Base-by-base conservation (phyloP, 2,888 invertebrate genomes). In the Lasioglossum villosulum region DNA sequence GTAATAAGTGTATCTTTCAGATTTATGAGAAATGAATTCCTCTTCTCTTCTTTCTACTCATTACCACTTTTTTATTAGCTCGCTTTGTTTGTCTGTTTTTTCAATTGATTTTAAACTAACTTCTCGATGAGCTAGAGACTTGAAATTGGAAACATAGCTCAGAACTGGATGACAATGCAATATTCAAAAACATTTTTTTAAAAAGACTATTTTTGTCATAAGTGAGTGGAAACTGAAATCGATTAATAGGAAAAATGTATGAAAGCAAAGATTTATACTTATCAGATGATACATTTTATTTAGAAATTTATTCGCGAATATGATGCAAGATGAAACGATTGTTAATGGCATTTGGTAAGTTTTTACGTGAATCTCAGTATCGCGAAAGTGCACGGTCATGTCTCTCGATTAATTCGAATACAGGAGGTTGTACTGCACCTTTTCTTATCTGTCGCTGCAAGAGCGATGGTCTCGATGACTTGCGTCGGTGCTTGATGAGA, bases 401-500 rank as follows among this genome's bases (percentile, higher is more conserved):
- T 59, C 14, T 59, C 27, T 27, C 27, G 27, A 59, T 59, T 59
- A 59, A 59, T 27, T 59, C 59, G 59, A 27, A 59, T 59, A 59
- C 59, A 14, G 27, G 16, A 59, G 59, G 27, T 27, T 27, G 14
- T 30, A 2, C 27, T 27, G 59, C 59, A 27, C 59, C 27, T 27
- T 5, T 27, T 27, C 27, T 59, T 59, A 16, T 27, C 59, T 27
- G 59, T 27, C 14, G 59, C 59, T 14, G 27, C 6, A 59, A 59
- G 59, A 27, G 27, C 27, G 59, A 59, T 59, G 59, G 59, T 27
- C 59, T 59, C 59, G 59, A 59, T 59, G 59, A 59, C 59, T 59
- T 59, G 59, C 59, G 27, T 27, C 12, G 59, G 27, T 30, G 59
- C 16, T 4, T 27, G 59, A 59, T 27, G 59, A 59, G 14, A 59